These are phyloP conservation scores for Avahi laniger DNA, from an alignment of 2,797 vertebrate genomes.

Conservation along the genomic window DNA sequence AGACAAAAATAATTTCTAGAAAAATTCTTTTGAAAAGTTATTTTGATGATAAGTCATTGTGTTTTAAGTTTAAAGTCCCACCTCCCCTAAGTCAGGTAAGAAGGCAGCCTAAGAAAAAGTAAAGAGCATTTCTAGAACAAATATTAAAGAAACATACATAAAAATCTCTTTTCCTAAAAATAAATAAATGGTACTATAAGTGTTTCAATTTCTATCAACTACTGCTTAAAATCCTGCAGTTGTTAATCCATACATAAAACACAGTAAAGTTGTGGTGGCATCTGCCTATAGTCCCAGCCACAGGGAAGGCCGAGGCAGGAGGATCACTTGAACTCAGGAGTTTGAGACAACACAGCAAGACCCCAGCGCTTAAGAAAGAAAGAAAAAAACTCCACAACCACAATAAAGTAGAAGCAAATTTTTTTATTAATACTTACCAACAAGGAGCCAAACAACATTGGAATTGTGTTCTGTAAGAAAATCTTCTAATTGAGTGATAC, in stretches of 20 bases:
- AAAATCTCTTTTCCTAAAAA: neutral
- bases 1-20: neutral
- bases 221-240: slow-evolving; percentile 14
- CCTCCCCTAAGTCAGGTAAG: neutral
- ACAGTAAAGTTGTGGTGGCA: neutral
- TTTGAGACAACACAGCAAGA: neutral
- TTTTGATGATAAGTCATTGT: neutral
- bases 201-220: neutral
- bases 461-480: slow-evolving; percentile 96
- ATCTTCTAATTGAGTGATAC: slow-evolving; percentile 91
- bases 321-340: neutral
- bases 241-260: neutral
- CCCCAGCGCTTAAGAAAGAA: neutral
- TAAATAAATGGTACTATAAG: neutral
- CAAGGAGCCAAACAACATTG: slow-evolving; percentile 97
- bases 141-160: slow-evolving; percentile 20
- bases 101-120: neutral
- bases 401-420: slow-evolving; percentile 32
- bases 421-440: slow-evolving; percentile 89
- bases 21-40: neutral
- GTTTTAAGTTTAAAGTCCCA: neutral
- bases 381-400: neutral
- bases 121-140: slow-evolving; percentile 29
- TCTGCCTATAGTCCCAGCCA: neutral
- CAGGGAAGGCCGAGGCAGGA: neutral